A percentile compares a stretch with the other conserved stretches of the same genome.
Evolutionary conservation across 2,113 vertebrate genomes (phyloP).

Genomic region (Sinocyclocheilus rhinocerous): DNA sequence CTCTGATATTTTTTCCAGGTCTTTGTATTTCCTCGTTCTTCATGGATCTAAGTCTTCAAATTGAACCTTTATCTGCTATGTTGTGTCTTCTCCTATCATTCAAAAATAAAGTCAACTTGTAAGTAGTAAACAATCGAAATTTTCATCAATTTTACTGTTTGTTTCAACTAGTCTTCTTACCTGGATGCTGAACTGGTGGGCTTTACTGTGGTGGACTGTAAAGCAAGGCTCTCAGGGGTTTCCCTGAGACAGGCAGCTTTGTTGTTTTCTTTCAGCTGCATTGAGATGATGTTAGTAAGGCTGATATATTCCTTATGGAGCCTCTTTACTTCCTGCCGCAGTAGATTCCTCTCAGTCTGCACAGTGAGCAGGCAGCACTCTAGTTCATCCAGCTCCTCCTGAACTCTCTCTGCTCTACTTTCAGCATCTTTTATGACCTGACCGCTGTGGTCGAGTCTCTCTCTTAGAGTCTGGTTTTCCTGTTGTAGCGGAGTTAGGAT

Average conservation of each 20-base stretch:
- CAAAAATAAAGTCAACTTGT: neutral
- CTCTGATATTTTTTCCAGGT: neutral
- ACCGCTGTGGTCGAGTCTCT: conserved; percentile 64
- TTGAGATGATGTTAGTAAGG: conserved; percentile 47
- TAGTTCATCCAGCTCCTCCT: conserved; percentile 59
- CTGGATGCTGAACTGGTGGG: neutral
- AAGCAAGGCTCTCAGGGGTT: neutral
- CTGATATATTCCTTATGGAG: conserved; percentile 63
- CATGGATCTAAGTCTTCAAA: neutral
- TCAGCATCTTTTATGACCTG: conserved; percentile 61
- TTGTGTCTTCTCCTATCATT: conserved; percentile 2
- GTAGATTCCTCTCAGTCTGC: conserved; percentile 67
- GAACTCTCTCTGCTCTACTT: conserved; percentile 58
- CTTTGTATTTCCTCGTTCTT: conserved; percentile 5
- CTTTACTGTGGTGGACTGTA: neutral
- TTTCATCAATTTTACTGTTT: neutral
- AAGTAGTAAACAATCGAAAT: neutral
- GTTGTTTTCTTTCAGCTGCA: conserved; percentile 32
- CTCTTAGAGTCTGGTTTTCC: conserved; percentile 69
- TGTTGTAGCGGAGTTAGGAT: conserved; percentile 61
- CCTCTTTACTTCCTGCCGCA: conserved; percentile 66
- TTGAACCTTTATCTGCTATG: neutral
- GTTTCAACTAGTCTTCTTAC: conserved; percentile 9
- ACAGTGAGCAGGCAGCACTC: conserved; percentile 65
- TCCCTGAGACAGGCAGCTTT: neutral